Percentiles rank a stretch among this genome's conserved stretches.
Evolutionary conservation across 2,888 invertebrate species (phyloP).

Genomic region (Drepana falcataria): DNA sequence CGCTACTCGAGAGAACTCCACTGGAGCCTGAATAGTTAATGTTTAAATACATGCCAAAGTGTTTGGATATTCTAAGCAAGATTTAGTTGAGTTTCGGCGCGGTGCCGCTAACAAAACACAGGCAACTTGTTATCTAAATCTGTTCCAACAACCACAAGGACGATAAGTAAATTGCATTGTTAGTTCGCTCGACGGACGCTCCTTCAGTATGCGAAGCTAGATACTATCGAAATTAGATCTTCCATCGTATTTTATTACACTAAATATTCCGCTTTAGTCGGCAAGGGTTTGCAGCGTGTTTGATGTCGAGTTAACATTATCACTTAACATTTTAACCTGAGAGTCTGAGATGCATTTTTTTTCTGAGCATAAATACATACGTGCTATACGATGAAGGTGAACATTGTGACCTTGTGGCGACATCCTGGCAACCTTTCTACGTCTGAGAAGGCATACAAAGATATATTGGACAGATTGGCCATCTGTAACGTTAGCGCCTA

Average conservation of each 20-base stretch:
- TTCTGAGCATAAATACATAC: too few relatives aligned
- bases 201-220: not conserved
- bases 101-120: not conserved
- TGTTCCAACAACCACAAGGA: slow-evolving; percentile 5
- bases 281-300: too few relatives aligned
- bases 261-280: too few relatives aligned
- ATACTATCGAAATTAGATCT: not conserved
- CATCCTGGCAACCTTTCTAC: too few relatives aligned
- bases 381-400: too few relatives aligned
- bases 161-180: slow-evolving; percentile 11
- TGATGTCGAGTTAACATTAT: too few relatives aligned
- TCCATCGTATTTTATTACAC: not conserved
- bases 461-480: too few relatives aligned
- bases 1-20: not conserved
- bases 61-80: not conserved
- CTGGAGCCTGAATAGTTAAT: not conserved
- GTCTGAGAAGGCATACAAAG: too few relatives aligned
- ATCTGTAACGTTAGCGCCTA: too few relatives aligned
- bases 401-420: too few relatives aligned
- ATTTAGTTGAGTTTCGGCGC: not conserved
- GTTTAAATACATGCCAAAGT: not conserved
- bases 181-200: slow-evolving; percentile 4
- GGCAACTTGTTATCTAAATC: slow-evolving; percentile 3
- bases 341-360: too few relatives aligned
- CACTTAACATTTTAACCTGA: too few relatives aligned